Percentiles rank a stretch among this genome's conserved stretches.
These are phyloP conservation scores for Platyrinchus mystaceus DNA, from an alignment of 2,797 vertebrate species.

Conservation along the genomic window DNA sequence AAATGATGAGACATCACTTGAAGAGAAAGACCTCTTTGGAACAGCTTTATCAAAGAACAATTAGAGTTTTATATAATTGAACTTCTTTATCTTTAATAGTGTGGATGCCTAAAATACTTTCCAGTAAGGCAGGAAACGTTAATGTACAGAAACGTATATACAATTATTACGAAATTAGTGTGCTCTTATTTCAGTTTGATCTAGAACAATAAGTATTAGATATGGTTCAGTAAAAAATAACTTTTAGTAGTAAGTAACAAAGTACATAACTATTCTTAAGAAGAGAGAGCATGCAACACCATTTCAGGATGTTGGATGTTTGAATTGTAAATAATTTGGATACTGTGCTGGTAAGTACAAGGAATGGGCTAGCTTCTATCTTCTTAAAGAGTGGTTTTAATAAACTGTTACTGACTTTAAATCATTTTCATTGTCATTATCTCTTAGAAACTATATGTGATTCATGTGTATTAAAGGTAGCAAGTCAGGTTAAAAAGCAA, in stretches of 20 bases:
- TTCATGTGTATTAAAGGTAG: background rate
- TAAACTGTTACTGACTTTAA: background rate
- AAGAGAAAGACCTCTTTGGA: background rate
- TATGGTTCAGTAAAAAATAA: background rate
- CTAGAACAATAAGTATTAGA: background rate
- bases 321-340: background rate
- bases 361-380: background rate
- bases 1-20: background rate
- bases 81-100: background rate
- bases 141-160: background rate
- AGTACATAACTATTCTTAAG: background rate
- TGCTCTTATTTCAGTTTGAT: background rate
- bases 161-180: background rate
- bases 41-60: background rate
- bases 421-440: background rate
- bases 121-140: background rate
- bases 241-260: background rate
- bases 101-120: background rate
- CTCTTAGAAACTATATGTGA: background rate
- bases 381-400: background rate
- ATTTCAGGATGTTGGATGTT: background rate
- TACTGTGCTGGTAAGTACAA: fast-evolving
- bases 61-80: background rate
- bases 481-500: background rate
- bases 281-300: background rate